Conservation (phyloP, 1,140 invertebrate genomes). For the Drosophila ficusphila region DNA sequence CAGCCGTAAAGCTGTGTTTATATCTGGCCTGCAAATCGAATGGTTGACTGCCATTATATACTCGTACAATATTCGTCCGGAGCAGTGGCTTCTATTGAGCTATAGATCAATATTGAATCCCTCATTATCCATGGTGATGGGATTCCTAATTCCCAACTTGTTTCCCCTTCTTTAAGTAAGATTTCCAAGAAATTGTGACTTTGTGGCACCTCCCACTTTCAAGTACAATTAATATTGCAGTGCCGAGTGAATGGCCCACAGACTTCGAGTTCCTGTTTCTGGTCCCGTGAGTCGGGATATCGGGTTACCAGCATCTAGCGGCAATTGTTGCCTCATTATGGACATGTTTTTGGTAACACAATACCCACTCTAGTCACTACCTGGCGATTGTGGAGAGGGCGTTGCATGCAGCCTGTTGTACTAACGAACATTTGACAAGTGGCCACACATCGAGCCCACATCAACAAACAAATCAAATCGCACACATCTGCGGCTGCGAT, state of each 20-base stretch:
- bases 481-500: slow-evolving; percentile 7
- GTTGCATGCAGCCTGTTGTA: background rate
- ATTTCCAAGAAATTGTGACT: too few species aligned
- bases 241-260: background rate
- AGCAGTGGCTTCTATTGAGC: slow-evolving; percentile 45
- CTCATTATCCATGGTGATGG: too few species aligned
- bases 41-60: slow-evolving; percentile 33
- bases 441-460: slow-evolving; percentile 30
- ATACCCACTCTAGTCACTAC: slow-evolving; percentile 31
- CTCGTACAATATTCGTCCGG: slow-evolving; percentile 8
- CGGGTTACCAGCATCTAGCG: slow-evolving; percentile 31
- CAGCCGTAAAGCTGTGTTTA: slow-evolving; percentile 34
- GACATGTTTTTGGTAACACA: slow-evolving; percentile 51
- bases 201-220: background rate
- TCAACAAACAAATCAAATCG: slow-evolving; percentile 39
- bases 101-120: too few species aligned
- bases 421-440: slow-evolving; percentile 21
- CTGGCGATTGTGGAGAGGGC: slow-evolving; percentile 5
- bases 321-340: slow-evolving; percentile 31
- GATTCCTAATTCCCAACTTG: too few species aligned
- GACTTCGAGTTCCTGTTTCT: slow-evolving; percentile 6
- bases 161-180: background rate
- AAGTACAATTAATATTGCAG: background rate
- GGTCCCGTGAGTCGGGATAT: slow-evolving; percentile 21
- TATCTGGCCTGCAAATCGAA: slow-evolving; percentile 58